Evolutionary conservation across 2,888 invertebrate genomes (phyloP).

Genomic region (Megastigmus dorsalis): DNA sequence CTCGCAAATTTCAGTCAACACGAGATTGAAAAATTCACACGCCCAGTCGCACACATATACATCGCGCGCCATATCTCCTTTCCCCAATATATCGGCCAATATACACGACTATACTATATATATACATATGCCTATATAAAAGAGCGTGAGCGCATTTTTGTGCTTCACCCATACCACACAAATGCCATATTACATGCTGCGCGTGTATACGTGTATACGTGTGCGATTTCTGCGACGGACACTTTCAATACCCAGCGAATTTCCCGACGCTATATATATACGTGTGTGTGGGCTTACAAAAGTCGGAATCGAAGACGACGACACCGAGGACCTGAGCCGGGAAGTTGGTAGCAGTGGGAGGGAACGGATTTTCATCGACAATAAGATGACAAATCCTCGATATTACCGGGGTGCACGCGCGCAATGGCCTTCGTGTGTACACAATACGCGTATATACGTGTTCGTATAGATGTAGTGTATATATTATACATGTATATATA

Average conservation of each 20-base stretch:
- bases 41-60: no score
- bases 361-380: neutral
- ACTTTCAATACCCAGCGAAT: slow-evolving; percentile 3
- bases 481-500: no score
- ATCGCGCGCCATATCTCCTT: no score
- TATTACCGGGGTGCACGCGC: neutral
- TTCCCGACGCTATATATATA: neutral
- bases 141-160: no score
- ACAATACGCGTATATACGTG: neutral
- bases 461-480: no score
- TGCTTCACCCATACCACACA: no score
- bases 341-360: neutral
- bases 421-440: neutral
- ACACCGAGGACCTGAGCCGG: neutral
- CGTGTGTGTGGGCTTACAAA: neutral
- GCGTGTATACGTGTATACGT: neutral
- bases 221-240: neutral
- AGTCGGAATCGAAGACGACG: no score
- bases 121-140: no score
- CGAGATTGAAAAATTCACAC: no score
- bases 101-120: no score
- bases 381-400: slow-evolving; percentile 16
- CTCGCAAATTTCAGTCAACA: no score
- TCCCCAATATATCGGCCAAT: no score
- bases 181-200: neutral